Evolutionary conservation across 1,140 invertebrate species (phyloP).

Genomic region (Tyrophagus putrescentiae): DNA sequence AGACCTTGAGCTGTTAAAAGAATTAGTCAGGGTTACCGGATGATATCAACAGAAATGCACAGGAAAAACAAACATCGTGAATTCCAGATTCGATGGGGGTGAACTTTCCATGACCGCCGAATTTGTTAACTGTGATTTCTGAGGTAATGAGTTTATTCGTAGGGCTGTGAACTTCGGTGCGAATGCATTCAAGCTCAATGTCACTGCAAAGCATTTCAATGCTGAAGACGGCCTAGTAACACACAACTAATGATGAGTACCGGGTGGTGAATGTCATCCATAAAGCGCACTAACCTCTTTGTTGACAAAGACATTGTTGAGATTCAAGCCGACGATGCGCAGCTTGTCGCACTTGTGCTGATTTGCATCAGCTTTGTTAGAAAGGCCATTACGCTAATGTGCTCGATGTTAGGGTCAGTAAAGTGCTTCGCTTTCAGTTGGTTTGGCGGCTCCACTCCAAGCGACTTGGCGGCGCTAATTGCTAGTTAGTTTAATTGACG

Average conservation of each 20-base stretch:
- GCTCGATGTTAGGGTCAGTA: conserved; percentile 80
- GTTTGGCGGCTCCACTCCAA: conserved; percentile 56
- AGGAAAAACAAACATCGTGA: conserved; percentile 23
- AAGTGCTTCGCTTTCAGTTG: conserved; percentile 80
- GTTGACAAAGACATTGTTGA: conserved; percentile 26
- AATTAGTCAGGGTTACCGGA: background rate
- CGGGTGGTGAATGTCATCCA: conserved; percentile 8
- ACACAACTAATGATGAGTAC: too few species aligned
- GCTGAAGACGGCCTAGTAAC: conserved; percentile 24
- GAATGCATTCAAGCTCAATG: conserved; percentile 23
- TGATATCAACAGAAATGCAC: background rate
- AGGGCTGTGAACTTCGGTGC: conserved; percentile 21
- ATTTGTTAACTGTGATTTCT: conserved; percentile 22
- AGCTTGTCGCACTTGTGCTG: conserved; percentile 18
- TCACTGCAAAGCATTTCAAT: conserved; percentile 19
- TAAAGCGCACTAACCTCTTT: conserved; percentile 25
- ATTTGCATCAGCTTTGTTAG: conserved; percentile 23
- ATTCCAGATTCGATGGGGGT: conserved; percentile 22
- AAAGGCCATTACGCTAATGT: conserved; percentile 89
- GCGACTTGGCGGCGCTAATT: conserved; percentile 22
- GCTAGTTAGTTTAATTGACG: conserved; percentile 25
- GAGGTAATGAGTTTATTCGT: conserved; percentile 22
- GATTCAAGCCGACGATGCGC: conserved; percentile 23
- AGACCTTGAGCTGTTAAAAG: conserved; percentile 22
- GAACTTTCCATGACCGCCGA: conserved; percentile 24